These are phyloP conservation scores for Latrodectus geometricus DNA, from an alignment of 1,140 invertebrate genomes.

Conservation along the genomic window DNA sequence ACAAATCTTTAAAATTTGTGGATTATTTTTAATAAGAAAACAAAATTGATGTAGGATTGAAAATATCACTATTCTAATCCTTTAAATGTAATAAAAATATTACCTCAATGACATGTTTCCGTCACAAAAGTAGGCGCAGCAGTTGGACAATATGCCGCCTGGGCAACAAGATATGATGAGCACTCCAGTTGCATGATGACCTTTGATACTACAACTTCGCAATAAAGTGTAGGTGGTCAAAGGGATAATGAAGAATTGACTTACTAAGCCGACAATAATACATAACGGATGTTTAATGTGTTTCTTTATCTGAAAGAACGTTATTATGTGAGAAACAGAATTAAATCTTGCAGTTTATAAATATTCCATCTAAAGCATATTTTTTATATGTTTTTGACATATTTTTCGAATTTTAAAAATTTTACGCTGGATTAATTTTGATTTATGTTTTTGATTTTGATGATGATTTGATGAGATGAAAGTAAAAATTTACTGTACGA, in stretches of 20 bases:
- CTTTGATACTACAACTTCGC: conserved; percentile 44
- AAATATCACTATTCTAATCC: no score
- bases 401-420: no score
- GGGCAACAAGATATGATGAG: conserved; percentile 69
- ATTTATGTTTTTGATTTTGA: no score
- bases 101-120: conserved; percentile 70
- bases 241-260: conserved; percentile 70
- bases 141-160: conserved; percentile 69
- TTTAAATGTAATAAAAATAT: background rate
- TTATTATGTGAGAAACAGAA: no score
- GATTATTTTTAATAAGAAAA: background rate
- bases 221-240: conserved; percentile 66
- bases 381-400: no score
- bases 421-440: no score
- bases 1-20: background rate
- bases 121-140: conserved; percentile 69
- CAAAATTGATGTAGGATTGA: background rate
- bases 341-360: no score
- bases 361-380: no score
- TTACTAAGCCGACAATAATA: conserved; percentile 68
- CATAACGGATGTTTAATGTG: conserved; percentile 68
- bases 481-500: no score
- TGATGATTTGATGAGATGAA: no score
- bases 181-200: conserved; percentile 63
- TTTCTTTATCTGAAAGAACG: conserved; percentile 63